Conservation (phyloP, 1,140 invertebrate species). For the Neodiprion virginianus region DNA sequence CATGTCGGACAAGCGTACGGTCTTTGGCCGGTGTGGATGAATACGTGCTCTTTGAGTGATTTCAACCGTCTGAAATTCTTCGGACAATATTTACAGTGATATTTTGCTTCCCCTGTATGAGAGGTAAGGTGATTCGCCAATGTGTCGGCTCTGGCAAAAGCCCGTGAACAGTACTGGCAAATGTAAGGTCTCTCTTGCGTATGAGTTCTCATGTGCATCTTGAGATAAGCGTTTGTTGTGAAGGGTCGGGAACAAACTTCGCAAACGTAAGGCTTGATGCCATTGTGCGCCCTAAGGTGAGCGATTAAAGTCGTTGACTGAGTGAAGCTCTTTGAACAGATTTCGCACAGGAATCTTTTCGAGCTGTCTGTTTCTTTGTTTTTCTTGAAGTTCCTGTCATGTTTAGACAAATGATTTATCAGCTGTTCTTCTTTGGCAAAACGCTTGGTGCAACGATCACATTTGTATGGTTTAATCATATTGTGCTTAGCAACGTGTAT, state of each 20-base stretch:
- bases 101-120: slow-evolving; percentile 69
- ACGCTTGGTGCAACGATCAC: slow-evolving; percentile 55
- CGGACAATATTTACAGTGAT: slow-evolving; percentile 69
- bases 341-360: slow-evolving; percentile 73
- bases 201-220: slow-evolving; percentile 65
- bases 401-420: slow-evolving; percentile 61
- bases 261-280: slow-evolving; percentile 72
- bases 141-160: slow-evolving; percentile 58
- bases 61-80: slow-evolving; percentile 68
- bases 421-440: slow-evolving; percentile 62
- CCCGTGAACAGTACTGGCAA: slow-evolving; percentile 64
- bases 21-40: slow-evolving; percentile 67
- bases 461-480: slow-evolving; percentile 62
- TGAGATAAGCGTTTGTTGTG: slow-evolving; percentile 59
- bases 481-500: slow-evolving; percentile 61
- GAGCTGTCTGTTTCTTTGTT: slow-evolving; percentile 68
- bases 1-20: slow-evolving; percentile 62
- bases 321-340: slow-evolving; percentile 67
- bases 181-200: slow-evolving; percentile 67
- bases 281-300: slow-evolving; percentile 68
- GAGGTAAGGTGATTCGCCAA: slow-evolving; percentile 62
- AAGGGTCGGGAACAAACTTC: slow-evolving; percentile 69
- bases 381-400: slow-evolving; percentile 68
- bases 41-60: slow-evolving; percentile 68
- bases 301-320: slow-evolving; percentile 61